Conservation (phyloP, 2,888 invertebrate species). For the Venusia cambrica region DNA sequence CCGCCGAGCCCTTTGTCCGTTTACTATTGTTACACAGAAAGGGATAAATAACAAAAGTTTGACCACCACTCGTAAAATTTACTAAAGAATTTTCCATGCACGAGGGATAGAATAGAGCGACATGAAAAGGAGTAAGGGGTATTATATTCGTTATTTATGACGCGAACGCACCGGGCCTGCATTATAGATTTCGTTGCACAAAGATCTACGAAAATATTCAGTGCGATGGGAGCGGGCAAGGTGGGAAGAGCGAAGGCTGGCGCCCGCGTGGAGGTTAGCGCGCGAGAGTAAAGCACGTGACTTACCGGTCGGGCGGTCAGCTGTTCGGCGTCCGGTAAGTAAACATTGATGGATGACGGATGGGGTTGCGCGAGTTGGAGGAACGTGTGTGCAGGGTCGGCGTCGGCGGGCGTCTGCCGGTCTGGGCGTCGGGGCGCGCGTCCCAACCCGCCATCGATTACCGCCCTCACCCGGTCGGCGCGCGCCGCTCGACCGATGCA, state of each 20-base stretch:
- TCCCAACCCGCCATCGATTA: slow-evolving; percentile 79
- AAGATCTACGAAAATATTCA: slow-evolving; percentile 52
- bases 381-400: slow-evolving; percentile 68
- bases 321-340: slow-evolving; percentile 75
- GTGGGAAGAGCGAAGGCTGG: slow-evolving; percentile 22
- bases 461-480: slow-evolving; percentile 72
- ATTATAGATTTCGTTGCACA: slow-evolving; percentile 63
- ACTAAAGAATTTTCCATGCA: slow-evolving; percentile 66
- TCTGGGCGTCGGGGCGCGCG: slow-evolving; percentile 82
- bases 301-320: slow-evolving; percentile 78
- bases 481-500: slow-evolving; percentile 74
- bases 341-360: slow-evolving; percentile 73
- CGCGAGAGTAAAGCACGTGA: slow-evolving; percentile 62
- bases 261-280: slow-evolving; percentile 31
- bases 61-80: slow-evolving; percentile 71
- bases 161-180: slow-evolving; percentile 55
- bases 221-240: slow-evolving; percentile 35
- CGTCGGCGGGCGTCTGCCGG: slow-evolving; percentile 82
- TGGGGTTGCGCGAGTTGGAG: slow-evolving; percentile 56
- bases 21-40: slow-evolving; percentile 65
- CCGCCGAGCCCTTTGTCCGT: slow-evolving; percentile 62
- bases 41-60: slow-evolving; percentile 73
- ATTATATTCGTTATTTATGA: slow-evolving; percentile 75
- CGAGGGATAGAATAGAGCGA: slow-evolving; percentile 60
- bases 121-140: slow-evolving; percentile 68